Evolutionary conservation across 2,888 invertebrate species (phyloP).

Genomic region (Marronus borbonicus): DNA sequence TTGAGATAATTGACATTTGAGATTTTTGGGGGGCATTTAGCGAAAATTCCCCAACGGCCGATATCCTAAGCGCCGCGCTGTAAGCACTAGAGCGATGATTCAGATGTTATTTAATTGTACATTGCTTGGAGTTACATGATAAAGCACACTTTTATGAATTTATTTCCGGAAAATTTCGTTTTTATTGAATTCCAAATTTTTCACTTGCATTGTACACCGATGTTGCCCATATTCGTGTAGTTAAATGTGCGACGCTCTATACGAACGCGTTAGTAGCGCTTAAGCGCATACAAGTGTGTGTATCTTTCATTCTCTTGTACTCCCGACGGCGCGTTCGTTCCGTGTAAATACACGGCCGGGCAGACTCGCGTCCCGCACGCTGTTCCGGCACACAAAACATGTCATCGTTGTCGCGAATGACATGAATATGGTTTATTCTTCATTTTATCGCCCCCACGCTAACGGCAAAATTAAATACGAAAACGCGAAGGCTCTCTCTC

Average conservation of each 20-base stretch:
- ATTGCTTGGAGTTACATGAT: no score
- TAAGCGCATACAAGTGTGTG: slow-evolving; percentile 5
- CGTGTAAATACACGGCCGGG: slow-evolving; percentile 4
- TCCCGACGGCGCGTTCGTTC: background rate
- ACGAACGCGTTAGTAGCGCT: no score
- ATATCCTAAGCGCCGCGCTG: no score
- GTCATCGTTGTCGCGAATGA: slow-evolving; percentile 28
- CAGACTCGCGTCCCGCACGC: background rate
- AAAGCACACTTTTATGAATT: no score
- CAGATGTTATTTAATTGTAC: background rate
- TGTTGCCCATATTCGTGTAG: no score
- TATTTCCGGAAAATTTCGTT: no score
- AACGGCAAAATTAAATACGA: slow-evolving; percentile 35
- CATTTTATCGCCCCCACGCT: slow-evolving; percentile 21
- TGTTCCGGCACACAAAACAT: slow-evolving; percentile 23
- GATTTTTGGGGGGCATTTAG: no score
- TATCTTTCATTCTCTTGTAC: slow-evolving; percentile 5
- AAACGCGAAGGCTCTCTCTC: background rate
- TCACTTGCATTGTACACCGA: no score
- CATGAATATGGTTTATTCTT: slow-evolving; percentile 39
- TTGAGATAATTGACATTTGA: no score
- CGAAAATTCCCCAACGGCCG: no score
- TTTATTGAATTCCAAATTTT: no score
- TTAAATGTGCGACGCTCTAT: background rate
- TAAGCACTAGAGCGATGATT: background rate